Percentiles rank a stretch among this genome's conserved stretches.
Evolutionary conservation across 2,888 invertebrate species (phyloP).

Genomic region (Trissolcus brochymenae): DNA sequence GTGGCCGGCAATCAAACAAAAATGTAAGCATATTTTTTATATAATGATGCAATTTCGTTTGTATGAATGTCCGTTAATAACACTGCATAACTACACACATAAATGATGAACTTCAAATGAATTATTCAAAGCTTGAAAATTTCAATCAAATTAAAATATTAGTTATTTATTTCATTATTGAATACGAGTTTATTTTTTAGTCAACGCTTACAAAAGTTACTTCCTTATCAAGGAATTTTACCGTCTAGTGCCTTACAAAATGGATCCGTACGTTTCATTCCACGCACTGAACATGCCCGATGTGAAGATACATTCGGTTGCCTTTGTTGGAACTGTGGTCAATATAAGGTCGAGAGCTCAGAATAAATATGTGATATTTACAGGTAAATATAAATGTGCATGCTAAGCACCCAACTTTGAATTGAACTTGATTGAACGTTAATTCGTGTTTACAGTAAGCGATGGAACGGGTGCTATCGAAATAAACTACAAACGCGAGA

Average conservation of each 20-base stretch:
- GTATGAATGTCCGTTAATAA: no score
- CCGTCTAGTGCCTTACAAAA: constrained; percentile 38
- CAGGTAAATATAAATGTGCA: constrained; percentile 17
- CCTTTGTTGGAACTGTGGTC: constrained; percentile 36
- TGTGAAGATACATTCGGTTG: constrained; percentile 36
- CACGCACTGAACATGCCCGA: constrained; percentile 49
- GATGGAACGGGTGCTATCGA: constrained; percentile 42
- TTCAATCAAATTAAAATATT: not conserved
- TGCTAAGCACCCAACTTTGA: no score
- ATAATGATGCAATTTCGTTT: no score
- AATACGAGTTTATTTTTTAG: constrained; percentile 13
- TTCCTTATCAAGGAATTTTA: constrained; percentile 46
- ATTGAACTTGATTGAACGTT: no score
- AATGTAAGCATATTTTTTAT: constrained; percentile 7
- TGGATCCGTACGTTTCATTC: constrained; percentile 33
- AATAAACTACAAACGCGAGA: constrained; percentile 24
- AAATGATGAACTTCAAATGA: not conserved
- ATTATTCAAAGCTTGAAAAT: not conserved
- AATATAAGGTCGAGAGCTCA: constrained; percentile 16
- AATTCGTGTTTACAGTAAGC: constrained; percentile 27
- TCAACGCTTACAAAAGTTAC: constrained; percentile 18
- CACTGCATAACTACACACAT: no score
- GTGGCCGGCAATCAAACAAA: constrained; percentile 24
- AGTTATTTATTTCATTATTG: constrained; percentile 1
- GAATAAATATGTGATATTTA: constrained; percentile 22